Percentiles rank a stretch among this genome's conserved stretches.
Conservation (phyloP, 2,113 vertebrate species). For the Ctenodactylus gundi region DNA sequence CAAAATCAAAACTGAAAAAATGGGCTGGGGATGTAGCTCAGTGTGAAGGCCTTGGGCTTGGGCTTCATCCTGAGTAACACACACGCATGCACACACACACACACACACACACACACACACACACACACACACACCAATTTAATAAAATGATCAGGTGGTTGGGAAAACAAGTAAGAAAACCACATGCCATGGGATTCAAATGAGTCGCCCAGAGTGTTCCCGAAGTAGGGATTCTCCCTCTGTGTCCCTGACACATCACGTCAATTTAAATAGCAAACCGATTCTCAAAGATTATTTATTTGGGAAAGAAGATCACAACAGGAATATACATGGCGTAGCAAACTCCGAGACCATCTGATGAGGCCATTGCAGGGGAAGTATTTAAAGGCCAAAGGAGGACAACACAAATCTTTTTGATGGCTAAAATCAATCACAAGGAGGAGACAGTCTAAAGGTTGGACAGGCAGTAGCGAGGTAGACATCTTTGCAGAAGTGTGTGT, state of each 20-base stretch:
- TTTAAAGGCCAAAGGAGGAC: neutral
- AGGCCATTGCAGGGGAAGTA: neutral
- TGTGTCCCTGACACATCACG: fast-evolving
- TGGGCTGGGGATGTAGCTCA: no score
- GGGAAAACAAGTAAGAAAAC: neutral
- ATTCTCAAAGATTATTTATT: neutral
- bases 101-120: no score
- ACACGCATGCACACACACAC: no score
- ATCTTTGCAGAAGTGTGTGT: neutral
- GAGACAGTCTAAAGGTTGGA: neutral
- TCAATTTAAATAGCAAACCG: neutral
- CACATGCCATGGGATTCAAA: neutral
- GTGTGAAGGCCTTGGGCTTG: no score
- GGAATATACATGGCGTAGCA: neutral
- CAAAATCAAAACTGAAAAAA: no score
- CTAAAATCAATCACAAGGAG: neutral
- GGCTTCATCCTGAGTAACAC: no score
- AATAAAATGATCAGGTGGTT: neutral
- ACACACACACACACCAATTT: no score
- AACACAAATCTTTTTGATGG: neutral
- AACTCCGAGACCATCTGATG: neutral
- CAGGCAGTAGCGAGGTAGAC: neutral
- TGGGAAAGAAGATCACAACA: no score
- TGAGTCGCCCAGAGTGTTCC: neutral
- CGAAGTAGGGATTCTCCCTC: neutral